Conservation (phyloP, 2,797 vertebrate genomes). For the Melanotaenia trifasciata region DNA sequence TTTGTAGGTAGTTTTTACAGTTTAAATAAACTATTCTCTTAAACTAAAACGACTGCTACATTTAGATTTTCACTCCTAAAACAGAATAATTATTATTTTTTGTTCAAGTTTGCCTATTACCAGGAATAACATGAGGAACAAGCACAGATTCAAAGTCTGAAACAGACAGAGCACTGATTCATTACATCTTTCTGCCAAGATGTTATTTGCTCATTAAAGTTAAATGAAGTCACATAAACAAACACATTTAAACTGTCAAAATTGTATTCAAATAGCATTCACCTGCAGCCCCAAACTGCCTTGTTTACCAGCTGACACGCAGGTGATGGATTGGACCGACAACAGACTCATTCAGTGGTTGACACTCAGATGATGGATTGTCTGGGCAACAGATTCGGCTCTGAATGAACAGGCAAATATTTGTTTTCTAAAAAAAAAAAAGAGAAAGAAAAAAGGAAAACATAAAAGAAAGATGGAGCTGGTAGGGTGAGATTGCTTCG, state of each 20-base stretch:
- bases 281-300: slow-evolving; percentile 19
- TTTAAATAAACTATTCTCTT: too few relatives aligned
- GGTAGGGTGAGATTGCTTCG: neutral
- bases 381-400: slow-evolving; percentile 27
- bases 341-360: slow-evolving; percentile 52
- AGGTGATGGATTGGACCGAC: slow-evolving; percentile 60
- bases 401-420: slow-evolving; percentile 56
- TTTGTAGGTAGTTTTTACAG: too few relatives aligned
- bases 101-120: neutral
- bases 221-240: slow-evolving; percentile 1
- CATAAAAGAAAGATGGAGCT: slow-evolving; percentile 11
- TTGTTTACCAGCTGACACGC: slow-evolving; percentile 49
- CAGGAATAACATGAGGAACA: neutral
- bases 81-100: neutral
- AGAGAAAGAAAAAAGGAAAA: slow-evolving; percentile 12
- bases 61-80: too few relatives aligned
- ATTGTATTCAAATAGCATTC: slow-evolving; percentile 37
- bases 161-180: neutral
- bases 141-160: neutral
- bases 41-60: too few relatives aligned
- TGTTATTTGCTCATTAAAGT: neutral
- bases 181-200: neutral
- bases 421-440: slow-evolving; percentile 43
- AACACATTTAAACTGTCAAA: slow-evolving; percentile 17
- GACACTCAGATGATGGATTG: slow-evolving; percentile 57